A percentile compares a stretch with the other conserved stretches of the same genome.
Evolutionary conservation across 2,797 vertebrate genomes (phyloP).

Genomic region (Myotis planiceps): DNA sequence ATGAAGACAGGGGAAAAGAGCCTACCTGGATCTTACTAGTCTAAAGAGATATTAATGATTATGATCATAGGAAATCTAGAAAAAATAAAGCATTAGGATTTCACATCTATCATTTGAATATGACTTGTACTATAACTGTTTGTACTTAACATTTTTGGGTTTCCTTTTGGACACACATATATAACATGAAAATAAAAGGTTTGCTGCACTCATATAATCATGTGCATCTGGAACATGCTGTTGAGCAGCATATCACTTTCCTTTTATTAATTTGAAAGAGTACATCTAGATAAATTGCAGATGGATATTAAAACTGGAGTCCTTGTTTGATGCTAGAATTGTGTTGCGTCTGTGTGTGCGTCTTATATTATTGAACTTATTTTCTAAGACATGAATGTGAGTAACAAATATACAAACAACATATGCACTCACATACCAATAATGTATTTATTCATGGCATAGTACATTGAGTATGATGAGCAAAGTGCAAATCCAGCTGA

Average conservation of each 20-base stretch:
- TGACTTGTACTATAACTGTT: not conserved
- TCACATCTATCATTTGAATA: not conserved
- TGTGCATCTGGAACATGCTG: not conserved
- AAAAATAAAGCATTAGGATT: not conserved
- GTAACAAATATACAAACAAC: not conserved
- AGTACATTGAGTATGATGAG: not conserved
- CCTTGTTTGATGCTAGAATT: not conserved
- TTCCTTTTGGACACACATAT: not conserved
- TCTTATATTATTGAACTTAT: not conserved
- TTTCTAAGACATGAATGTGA: not conserved
- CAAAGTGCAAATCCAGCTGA: not conserved
- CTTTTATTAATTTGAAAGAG: conserved; percentile 5
- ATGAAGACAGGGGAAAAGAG: not conserved
- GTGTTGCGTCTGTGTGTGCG: not conserved
- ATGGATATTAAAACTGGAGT: not conserved
- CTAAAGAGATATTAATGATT: not conserved
- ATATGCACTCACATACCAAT: not conserved
- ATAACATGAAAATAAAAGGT: not conserved
- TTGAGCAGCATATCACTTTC: not conserved
- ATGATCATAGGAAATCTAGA: not conserved
- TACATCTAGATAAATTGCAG: not conserved
- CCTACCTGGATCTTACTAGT: not conserved
- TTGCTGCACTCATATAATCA: not conserved
- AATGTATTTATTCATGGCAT: not conserved
- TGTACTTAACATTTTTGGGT: not conserved